Evolutionary conservation across 2,113 vertebrate species (phyloP).

Genomic region (Malurus cyaneus): DNA sequence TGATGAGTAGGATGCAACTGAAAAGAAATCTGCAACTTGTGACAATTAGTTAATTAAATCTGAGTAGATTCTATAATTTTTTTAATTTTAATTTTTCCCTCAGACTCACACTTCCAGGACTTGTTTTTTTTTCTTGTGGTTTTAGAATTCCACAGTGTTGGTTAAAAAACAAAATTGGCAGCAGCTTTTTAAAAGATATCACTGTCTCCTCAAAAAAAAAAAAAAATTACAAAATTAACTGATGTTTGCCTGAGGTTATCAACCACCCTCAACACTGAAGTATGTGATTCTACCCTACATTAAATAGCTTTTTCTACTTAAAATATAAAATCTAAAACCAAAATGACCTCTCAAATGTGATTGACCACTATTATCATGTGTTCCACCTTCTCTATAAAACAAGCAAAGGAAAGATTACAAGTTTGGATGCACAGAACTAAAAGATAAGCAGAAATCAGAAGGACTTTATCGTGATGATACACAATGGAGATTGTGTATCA

Average conservation of each 20-base stretch:
- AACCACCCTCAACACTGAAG: background rate
- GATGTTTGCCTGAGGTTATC: background rate
- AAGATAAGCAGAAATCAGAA: background rate
- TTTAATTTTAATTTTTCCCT: background rate
- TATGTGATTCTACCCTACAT: background rate
- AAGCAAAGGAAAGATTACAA: background rate
- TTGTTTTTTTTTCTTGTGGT: background rate
- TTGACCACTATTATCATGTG: background rate
- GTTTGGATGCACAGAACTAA: background rate
- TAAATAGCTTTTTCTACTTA: background rate
- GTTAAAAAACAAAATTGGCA: background rate
- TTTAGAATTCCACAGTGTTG: background rate
- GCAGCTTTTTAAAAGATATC: background rate
- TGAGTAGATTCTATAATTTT: background rate
- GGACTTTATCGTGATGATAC: background rate
- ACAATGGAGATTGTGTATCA: no score
- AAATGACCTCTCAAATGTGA: background rate
- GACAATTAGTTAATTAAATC: background rate
- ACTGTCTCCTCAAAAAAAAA: background rate
- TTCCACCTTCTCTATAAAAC: background rate
- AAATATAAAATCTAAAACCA: background rate
- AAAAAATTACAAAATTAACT: background rate
- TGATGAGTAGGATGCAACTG: background rate
- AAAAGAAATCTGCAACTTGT: background rate
- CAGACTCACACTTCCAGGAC: fast-evolving